Evolutionary conservation across 2,797 vertebrate genomes (phyloP).

Genomic region (Trematomus bernacchii): DNA sequence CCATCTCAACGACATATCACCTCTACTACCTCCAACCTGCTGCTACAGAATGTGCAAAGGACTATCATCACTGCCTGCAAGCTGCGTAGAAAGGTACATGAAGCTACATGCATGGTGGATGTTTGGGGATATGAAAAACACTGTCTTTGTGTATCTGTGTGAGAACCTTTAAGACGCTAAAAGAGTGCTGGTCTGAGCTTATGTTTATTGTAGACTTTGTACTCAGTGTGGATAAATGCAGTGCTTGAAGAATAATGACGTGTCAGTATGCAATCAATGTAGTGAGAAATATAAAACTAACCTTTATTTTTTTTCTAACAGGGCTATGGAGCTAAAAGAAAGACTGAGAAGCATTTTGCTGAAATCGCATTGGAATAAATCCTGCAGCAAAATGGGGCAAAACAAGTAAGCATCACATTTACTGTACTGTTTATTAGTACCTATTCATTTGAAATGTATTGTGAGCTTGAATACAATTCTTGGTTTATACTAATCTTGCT

Average conservation of each 20-base stretch:
- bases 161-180: slow-evolving; percentile 5
- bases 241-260: not conserved
- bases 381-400: slow-evolving; percentile 81
- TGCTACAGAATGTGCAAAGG: slow-evolving; percentile 87
- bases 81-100: slow-evolving; percentile 93
- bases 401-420: slow-evolving; percentile 73
- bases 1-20: not conserved
- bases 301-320: slow-evolving; percentile 70
- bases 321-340: slow-evolving; percentile 93
- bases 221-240: not conserved
- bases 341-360: slow-evolving; percentile 90
- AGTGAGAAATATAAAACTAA: slow-evolving; percentile 26
- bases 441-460: not conserved
- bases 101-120: slow-evolving; percentile 9
- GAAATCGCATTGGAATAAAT: slow-evolving; percentile 84
- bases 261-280: not conserved
- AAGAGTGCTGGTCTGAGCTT: not conserved
- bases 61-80: slow-evolving; percentile 85
- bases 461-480: not conserved
- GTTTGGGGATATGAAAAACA: slow-evolving; percentile 3
- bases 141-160: slow-evolving; percentile 11
- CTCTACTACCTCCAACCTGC: slow-evolving; percentile 37
- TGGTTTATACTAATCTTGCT: slow-evolving; percentile 25
- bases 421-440: not conserved
- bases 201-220: slow-evolving; percentile 11